Percentiles rank a stretch among this genome's conserved stretches.
These are phyloP conservation scores for Heteractis magnifica DNA, from an alignment of 92 coral and sea anemone species.

Conservation along the genomic window DNA sequence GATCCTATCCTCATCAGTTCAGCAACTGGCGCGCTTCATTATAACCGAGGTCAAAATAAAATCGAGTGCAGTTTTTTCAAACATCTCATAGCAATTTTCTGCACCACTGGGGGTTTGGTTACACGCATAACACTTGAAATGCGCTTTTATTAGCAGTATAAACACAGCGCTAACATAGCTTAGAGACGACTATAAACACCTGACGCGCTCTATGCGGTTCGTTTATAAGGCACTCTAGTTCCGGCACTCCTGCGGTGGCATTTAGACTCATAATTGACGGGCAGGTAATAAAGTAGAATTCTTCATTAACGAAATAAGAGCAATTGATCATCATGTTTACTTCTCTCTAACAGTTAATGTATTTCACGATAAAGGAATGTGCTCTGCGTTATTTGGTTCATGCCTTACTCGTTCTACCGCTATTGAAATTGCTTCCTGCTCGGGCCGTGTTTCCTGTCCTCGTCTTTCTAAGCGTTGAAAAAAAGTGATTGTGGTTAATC, in stretches of 20 bases:
- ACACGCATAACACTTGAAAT: neutral
- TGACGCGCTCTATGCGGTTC: neutral
- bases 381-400: neutral
- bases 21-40: neutral
- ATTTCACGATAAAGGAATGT: neutral
- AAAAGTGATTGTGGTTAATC: neutral
- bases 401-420: neutral
- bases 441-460: neutral
- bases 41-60: neutral
- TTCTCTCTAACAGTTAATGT: neutral
- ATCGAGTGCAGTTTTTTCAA: neutral
- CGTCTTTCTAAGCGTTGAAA: neutral
- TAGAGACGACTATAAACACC: neutral
- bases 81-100: neutral
- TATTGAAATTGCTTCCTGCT: neutral
- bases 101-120: neutral
- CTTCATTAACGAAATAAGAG: neutral
- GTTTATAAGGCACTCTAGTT: neutral
- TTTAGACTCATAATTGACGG: neutral
- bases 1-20: no score
- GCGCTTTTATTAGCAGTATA: neutral
- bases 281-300: neutral
- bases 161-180: neutral
- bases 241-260: neutral
- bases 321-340: neutral